Evolutionary conservation across 2,797 vertebrate genomes (phyloP), one percentile per base, ranked within the genome.

Genomic region (Apogon talboti): DNA sequence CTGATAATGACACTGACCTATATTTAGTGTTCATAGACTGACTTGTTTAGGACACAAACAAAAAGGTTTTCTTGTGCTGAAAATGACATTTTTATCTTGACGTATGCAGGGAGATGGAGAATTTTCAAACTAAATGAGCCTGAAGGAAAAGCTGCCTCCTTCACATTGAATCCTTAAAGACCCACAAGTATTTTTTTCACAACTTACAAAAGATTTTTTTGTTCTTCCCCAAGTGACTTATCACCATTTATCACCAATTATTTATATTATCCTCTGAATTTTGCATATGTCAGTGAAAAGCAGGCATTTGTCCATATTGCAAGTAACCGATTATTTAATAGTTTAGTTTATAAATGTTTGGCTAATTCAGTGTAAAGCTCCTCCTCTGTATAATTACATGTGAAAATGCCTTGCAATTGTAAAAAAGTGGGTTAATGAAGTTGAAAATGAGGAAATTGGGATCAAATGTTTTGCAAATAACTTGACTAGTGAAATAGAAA

Each of bases 1-100:
- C 51, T 70, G 43, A 74, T 79, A 67, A 75, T 40, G 60, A 82
- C 60, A 59, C 71, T 85, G 83, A 84, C 83, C 82, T 76, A 81
- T 74, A 85, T 90, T 63, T 79, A 18, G 52, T 49, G 0, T 76
- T 64, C 15, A 6, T 12, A 5, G 21, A 41, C 10, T 1, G 38
- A 61, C 60, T 51, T 50, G 54, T 65, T 82, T 13, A 19, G 57
- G 33, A 19, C 42, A 38, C 64, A 49, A 59, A 73, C 51, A 66
- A 40, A 10, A 8, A 10, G 33, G 40, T 62, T 63, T 63, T 50
- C 53, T 50, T 48, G 19, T 43, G 40, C 57, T n/a, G 7, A 37
- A 46, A 66, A 38, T 44, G 57, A 2, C 60, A 40, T 52, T 58
- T 65, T 45, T 15, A 72, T 57, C 24, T 15, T 11, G 56, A 55